A percentile compares a stretch with the other conserved stretches of the same genome.
Conservation (phyloP, 2,888 invertebrate species). For the Zeuzera pyrina region DNA sequence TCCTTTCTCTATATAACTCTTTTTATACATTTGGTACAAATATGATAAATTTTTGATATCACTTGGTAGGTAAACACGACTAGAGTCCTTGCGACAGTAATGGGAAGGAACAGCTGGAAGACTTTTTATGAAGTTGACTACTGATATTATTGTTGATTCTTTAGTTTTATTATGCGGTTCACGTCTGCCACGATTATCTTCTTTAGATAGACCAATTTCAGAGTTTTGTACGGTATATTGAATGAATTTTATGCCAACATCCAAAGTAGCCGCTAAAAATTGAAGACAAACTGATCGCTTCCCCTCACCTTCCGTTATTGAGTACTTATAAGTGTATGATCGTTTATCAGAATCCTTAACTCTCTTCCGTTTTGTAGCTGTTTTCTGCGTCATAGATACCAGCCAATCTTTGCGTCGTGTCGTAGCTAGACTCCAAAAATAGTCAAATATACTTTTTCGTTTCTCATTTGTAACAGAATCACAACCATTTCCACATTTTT, state of each 20-base stretch:
- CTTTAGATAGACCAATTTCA: constrained; percentile 5
- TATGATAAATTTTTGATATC: constrained; percentile 1
- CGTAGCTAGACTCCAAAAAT: no score
- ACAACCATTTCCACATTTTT: no score
- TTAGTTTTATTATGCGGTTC: constrained; percentile 13
- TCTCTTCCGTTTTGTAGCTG: constrained; percentile 1
- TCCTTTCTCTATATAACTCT: background rate
- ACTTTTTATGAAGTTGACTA: constrained; percentile 1
- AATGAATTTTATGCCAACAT: no score
- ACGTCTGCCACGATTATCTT: constrained; percentile 14
- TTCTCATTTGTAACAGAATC: no score
- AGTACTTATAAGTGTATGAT: constrained; percentile 9
- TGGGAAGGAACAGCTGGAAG: constrained; percentile 9
- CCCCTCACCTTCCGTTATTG: constrained; percentile 15
- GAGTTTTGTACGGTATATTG: constrained; percentile 8
- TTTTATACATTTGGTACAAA: constrained; percentile 3
- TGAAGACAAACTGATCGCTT: constrained; percentile 10
- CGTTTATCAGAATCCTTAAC: background rate
- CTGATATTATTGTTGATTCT: constrained; percentile 1
- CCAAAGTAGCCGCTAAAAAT: constrained; percentile 13
- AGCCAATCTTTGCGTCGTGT: no score
- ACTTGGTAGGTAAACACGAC: constrained; percentile 1
- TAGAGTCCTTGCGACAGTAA: constrained; percentile 7
- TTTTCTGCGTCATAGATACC: constrained; percentile 2
- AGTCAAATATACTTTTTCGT: no score